Conservation (phyloP, 1,140 invertebrate genomes). For the Philopotamus ludificatus region DNA sequence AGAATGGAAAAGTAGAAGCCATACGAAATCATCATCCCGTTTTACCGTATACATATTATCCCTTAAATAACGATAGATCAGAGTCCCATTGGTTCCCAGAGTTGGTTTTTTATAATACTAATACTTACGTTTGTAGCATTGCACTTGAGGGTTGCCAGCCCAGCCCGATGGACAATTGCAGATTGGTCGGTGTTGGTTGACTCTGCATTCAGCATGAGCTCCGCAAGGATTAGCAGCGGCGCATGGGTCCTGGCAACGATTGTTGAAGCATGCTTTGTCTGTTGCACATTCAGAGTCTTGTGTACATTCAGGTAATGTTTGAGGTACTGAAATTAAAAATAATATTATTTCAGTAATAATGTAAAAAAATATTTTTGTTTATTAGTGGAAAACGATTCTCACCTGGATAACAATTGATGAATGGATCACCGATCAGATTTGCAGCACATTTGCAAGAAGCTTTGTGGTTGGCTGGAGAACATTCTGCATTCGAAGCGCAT, state of each 20-base stretch:
- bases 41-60: too few species aligned
- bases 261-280: slow-evolving; percentile 75
- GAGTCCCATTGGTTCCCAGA: too few species aligned
- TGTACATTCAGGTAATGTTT: slow-evolving; percentile 64
- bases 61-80: too few species aligned
- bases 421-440: slow-evolving; percentile 76
- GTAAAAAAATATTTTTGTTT: too few species aligned
- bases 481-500: slow-evolving; percentile 78
- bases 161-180: slow-evolving; percentile 81
- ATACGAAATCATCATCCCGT: too few species aligned
- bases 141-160: slow-evolving; percentile 81
- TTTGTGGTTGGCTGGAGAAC: slow-evolving; percentile 71
- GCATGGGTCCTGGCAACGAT: slow-evolving; percentile 78
- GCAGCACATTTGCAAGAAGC: slow-evolving; percentile 75
- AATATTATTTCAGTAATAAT: background rate
- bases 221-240: slow-evolving; percentile 74
- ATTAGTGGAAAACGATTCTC: slow-evolving; percentile 38
- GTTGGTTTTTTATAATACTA: too few species aligned
- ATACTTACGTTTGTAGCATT: slow-evolving; percentile 80
- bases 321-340: slow-evolving; percentile 48
- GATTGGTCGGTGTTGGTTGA: slow-evolving; percentile 70
- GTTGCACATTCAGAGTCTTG: slow-evolving; percentile 71
- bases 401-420: slow-evolving; percentile 74
- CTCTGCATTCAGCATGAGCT: slow-evolving; percentile 72
- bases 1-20: too few species aligned